These are phyloP conservation scores for Acrocephalus arundinaceus DNA, from an alignment of 2,113 vertebrate species.

Conservation along the genomic window DNA sequence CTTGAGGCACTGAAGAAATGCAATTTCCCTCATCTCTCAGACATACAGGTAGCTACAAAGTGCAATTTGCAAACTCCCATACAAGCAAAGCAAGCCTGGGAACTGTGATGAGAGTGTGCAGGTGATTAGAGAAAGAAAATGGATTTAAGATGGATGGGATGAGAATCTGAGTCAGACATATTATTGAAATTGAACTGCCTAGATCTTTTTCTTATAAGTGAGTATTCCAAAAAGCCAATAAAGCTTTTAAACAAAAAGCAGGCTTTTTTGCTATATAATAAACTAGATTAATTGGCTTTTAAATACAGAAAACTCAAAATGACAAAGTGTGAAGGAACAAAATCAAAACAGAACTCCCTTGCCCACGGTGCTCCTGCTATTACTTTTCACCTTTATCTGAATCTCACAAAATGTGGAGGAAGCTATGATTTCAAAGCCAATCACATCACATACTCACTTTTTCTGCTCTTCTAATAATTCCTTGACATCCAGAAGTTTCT, in stretches of 20 bases:
- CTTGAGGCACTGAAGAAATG: not conserved
- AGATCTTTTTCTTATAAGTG: not conserved
- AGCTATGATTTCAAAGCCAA: not conserved
- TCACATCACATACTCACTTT: not conserved
- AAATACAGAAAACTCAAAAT: slow-evolving; percentile 20
- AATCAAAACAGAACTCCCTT: not conserved
- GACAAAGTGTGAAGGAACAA: not conserved
- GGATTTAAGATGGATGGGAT: slow-evolving; percentile 44
- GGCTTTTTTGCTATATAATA: not conserved
- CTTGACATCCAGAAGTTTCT: not conserved
- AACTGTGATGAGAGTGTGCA: not conserved
- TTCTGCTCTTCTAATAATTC: not conserved
- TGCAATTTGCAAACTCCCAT: not conserved
- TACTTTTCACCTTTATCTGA: not conserved
- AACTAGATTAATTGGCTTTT: slow-evolving; percentile 21
- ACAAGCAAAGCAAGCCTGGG: not conserved
- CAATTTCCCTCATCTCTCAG: not conserved
- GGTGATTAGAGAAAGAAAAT: slow-evolving; percentile 41
- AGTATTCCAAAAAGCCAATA: slow-evolving; percentile 32
- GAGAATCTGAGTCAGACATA: slow-evolving; percentile 29
- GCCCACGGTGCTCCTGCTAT: not conserved
- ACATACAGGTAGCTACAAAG: not conserved
- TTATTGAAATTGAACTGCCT: slow-evolving; percentile 20
- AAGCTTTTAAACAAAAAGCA: slow-evolving; percentile 21
- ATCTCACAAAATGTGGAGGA: not conserved